Evolutionary conservation across 1,140 invertebrate species (phyloP), one percentile per base, ranked within the genome.

Genomic region (Orussus abietinus): DNA sequence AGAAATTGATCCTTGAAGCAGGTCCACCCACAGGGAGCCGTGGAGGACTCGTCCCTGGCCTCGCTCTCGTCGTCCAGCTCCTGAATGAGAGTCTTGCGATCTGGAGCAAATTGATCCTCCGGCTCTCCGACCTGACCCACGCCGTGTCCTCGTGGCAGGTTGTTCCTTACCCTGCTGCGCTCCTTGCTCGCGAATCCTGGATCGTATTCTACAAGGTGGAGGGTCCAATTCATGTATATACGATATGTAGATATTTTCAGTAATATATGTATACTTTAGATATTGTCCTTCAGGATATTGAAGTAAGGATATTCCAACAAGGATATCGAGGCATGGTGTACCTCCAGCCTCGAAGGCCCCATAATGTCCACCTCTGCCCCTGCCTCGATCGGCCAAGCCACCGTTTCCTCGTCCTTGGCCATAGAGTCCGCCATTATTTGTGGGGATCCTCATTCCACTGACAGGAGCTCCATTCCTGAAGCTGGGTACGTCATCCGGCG

Each of bases 1-100:
- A 77, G 57, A 61, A 77, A 80, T 47, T 80, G 74, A 12, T 67
- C 63, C 3, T 46, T 50, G 0, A 57, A 53, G 44, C 80, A 82
- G 3, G 49, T 59, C 12, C 62, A 62, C 13, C 64, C 72, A 45
- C 80, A 82, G 28, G 49, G 42, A 45, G 51, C 4, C 5, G 52
- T 22, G 9, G 9, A 20, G 34, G 14, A 20, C 13, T 33, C 20
- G 6, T 51, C 47, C 5, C 41, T 47, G 4, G 57, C 47, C 21
- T 59, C 60, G 4, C 55, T 55, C 7, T 64, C 62, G 3, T 65
- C 59, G 50, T 72, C 61, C 46, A 67, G 30, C 44, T 50, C 55
- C 17, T 62, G 62, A 43, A 57, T 58, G 9, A 59, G 45, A 2
- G 51, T 57, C 40, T 58, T 66, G 5, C 36, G 51, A 49, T 58